Evolutionary conservation across 2,113 vertebrate genomes (phyloP), one percentile per base, ranked within the genome.

Genomic region (Synodontis membranacea): DNA sequence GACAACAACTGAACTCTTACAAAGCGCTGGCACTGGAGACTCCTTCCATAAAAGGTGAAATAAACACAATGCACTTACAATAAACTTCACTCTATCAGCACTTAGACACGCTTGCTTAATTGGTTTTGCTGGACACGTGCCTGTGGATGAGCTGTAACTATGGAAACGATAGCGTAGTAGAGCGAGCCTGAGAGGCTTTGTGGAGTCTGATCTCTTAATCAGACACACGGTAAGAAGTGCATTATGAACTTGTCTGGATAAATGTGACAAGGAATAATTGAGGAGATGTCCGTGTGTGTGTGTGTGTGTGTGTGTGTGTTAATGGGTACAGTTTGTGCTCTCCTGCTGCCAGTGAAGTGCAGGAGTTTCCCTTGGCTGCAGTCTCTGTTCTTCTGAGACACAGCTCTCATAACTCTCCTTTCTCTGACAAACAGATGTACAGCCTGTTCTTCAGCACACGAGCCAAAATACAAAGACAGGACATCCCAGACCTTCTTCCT

Each of bases 241-340:
- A 66, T 3, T 28, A 34, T n/a, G 64, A 70, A 72, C 34, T 34
- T 28, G 48, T 58, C 15, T 74, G 58, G 9, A 46, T 64, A 74
- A 42, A 84, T 10, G 37, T 21, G 31, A 42, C 12, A 48, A 72
- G 34, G 31, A 60, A 84, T 84, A 58, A n/a, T 37, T 84, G 15
- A 44, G 83, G 37, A 46, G 83, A 11, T 11, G 34, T 58, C n/a
- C 9, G 34, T 81, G 54, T 64, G 39, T 46, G 25, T 64, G 39
- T 62, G 28, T 19, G 80, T 82, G 56, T 66, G 58, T 82, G 58
- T 44, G 25, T 34, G 56, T 64, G 56, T 50, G 39, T 78, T 39
- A 84, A 91, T 50, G 68, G 52, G 91, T 70, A 93, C 92, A 91
- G 72, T 70, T 80, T 89, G 92, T 92, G 76, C 90, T 89, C 85